Evolutionary conservation across 2,113 vertebrate genomes (phyloP), one percentile per base, ranked within the genome.

Genomic region (Dryoscopus gambensis): DNA sequence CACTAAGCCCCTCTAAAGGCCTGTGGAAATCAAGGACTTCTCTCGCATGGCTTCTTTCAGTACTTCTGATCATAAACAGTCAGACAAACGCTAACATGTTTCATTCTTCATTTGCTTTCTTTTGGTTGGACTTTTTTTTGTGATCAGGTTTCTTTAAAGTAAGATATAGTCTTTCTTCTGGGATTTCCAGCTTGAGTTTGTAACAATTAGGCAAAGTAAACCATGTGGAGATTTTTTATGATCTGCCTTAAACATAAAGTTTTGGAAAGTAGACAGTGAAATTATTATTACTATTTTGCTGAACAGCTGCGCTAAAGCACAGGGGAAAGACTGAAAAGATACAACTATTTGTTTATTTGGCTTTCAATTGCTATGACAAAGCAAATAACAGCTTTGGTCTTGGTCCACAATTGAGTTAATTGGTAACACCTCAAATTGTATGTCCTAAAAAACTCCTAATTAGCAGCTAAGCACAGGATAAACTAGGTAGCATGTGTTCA

Each of bases 261-360:
- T 97, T 93, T 94, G 97, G 93, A 92, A 96, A 97, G 86, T 23
- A 98, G 95, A 96, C 44, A 97, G 97, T 95, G 87, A 95, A 98
- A 97, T 97, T 97, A 96, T 97, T 97, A 96, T 93, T 97, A 96
- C 91, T 97, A 97, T 97, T 97, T 90, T 94, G 92, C 74, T 80
- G 62, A 94, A 97, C 98, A 97, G 97, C 98, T 97, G 97, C 96
- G 95, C 90, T 91, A 84, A 96, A 87, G 49, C 21, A 0, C 31
- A 71, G 63, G 65, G 80, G 87, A 84, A 78, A 80, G 84, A 89
- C 82, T 79, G 74, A 85, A 87, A 86, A 96, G 76, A 81, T 57
- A 46, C 16, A 39, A 76, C 59, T 90, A 94, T 93, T 95, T 96
- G 87, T 76, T 93, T 97, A 94, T 93, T 92, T 96, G 95, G 89